phyloP scores from a whole-genome alignment of 2,888 invertebrate species.

The Troides oblongomaculatus region DNA sequence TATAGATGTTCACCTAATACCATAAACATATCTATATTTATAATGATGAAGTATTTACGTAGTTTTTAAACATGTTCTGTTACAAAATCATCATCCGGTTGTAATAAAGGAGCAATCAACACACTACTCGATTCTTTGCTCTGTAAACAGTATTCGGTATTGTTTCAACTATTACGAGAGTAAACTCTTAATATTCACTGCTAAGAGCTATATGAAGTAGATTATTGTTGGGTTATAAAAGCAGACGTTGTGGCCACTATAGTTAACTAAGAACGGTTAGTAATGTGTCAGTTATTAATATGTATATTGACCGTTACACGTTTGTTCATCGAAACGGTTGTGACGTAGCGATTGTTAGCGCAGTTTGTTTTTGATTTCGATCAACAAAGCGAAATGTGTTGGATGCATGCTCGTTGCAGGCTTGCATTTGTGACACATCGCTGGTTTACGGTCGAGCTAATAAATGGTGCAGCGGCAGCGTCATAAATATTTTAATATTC shows the following conservation, averaged over 20 bases:
- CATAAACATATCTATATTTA: too few species aligned
- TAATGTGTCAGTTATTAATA: slow-evolving; percentile 10
- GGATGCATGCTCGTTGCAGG: slow-evolving; percentile 48
- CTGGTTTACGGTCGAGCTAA: slow-evolving; percentile 43
- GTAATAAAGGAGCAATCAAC: too few species aligned
- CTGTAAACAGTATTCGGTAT: too few species aligned
- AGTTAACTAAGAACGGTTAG: neutral
- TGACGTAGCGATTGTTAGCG: slow-evolving; percentile 45
- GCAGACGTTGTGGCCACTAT: neutral
- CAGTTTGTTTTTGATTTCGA: slow-evolving; percentile 65
- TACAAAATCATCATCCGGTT: too few species aligned
- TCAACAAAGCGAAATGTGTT: slow-evolving; percentile 57
- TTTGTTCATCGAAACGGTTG: slow-evolving; percentile 30
- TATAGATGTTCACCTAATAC: too few species aligned
- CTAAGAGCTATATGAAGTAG: neutral
- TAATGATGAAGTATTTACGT: too few species aligned
- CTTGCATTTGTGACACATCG: slow-evolving; percentile 60
- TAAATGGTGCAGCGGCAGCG: slow-evolving; percentile 40
- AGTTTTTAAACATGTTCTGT: too few species aligned
- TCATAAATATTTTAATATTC: slow-evolving; percentile 34
- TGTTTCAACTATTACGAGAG: too few species aligned
- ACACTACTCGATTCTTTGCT: too few species aligned
- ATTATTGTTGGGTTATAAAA: neutral
- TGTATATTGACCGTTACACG: slow-evolving; percentile 17
- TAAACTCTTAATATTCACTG: too few species aligned